Conservation (phyloP, 1,140 invertebrate genomes). For the Mercenaria mercenaria region DNA sequence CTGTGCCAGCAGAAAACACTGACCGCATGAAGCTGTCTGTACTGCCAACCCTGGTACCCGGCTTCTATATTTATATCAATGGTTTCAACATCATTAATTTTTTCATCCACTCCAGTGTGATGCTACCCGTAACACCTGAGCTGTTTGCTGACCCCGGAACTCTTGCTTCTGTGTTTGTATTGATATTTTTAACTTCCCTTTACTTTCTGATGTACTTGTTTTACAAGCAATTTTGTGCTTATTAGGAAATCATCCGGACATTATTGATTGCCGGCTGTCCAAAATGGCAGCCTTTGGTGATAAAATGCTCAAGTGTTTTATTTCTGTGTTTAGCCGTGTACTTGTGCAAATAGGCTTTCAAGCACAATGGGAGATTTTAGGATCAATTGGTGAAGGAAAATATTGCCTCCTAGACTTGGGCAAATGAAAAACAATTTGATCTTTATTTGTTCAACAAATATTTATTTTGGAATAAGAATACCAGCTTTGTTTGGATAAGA, state of each 20-base stretch:
- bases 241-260: constrained; percentile 35
- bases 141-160: too few species aligned
- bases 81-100: too few species aligned
- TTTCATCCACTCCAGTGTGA: too few species aligned
- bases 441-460: constrained; percentile 64
- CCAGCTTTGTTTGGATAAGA: constrained; percentile 56
- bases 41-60: too few species aligned
- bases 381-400: constrained; percentile 66
- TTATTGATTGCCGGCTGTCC: constrained; percentile 48
- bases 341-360: constrained; percentile 63
- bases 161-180: neutral
- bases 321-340: constrained; percentile 46
- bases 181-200: neutral
- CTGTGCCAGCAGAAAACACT: too few species aligned
- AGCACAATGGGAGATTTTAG: constrained; percentile 62
- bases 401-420: constrained; percentile 62
- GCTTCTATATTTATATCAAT: too few species aligned
- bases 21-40: too few species aligned
- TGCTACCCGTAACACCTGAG: too few species aligned
- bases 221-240: constrained; percentile 44
- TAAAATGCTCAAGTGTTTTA: constrained; percentile 55
- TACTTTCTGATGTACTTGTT: neutral
- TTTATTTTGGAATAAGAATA: constrained; percentile 67
- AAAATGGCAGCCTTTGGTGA: constrained; percentile 52
- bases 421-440: constrained; percentile 70